Conservation (phyloP, 1,140 invertebrate species). For the Psilanteris sp. region DNA sequence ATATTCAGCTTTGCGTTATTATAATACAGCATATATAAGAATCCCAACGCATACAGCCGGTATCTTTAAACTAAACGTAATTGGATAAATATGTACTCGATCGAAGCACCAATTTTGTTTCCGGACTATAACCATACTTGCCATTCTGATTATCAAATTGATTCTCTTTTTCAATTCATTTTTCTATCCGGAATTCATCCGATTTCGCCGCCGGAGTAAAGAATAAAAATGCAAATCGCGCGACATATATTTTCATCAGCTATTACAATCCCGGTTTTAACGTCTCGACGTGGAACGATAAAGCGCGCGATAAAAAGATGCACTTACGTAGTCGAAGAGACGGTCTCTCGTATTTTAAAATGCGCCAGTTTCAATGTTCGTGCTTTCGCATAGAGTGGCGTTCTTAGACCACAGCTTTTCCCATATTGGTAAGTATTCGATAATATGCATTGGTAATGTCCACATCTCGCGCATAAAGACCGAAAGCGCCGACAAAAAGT, state of each 20-base stretch:
- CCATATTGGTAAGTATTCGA: slow-evolving; percentile 18
- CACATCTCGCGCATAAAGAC: background rate
- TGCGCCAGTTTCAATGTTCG: slow-evolving; percentile 19
- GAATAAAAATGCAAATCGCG: slow-evolving; percentile 31
- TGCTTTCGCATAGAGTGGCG: slow-evolving; percentile 25
- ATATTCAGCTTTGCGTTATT: too few relatives aligned
- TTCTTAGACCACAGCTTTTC: slow-evolving; percentile 18
- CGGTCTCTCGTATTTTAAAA: slow-evolving; percentile 24
- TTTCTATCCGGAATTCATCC: too few relatives aligned
- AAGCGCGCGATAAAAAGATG: slow-evolving; percentile 32
- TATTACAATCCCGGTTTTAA: slow-evolving; percentile 30
- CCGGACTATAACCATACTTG: too few relatives aligned
- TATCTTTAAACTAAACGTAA: too few relatives aligned
- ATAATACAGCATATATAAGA: too few relatives aligned
- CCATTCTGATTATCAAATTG: too few relatives aligned
- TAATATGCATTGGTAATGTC: too few relatives aligned
- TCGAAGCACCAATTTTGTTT: too few relatives aligned
- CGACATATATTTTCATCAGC: slow-evolving; percentile 12
- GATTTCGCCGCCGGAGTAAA: background rate
- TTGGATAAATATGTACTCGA: too few relatives aligned
- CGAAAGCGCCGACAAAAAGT: too few relatives aligned
- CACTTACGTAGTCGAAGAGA: slow-evolving; percentile 32
- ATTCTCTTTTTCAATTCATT: too few relatives aligned
- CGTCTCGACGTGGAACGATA: slow-evolving; percentile 20
- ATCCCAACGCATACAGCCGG: too few relatives aligned